Evolutionary conservation across 2,888 invertebrate genomes (phyloP), one percentile per base, ranked within the genome.

Genomic region (Drosophila histrio): DNA sequence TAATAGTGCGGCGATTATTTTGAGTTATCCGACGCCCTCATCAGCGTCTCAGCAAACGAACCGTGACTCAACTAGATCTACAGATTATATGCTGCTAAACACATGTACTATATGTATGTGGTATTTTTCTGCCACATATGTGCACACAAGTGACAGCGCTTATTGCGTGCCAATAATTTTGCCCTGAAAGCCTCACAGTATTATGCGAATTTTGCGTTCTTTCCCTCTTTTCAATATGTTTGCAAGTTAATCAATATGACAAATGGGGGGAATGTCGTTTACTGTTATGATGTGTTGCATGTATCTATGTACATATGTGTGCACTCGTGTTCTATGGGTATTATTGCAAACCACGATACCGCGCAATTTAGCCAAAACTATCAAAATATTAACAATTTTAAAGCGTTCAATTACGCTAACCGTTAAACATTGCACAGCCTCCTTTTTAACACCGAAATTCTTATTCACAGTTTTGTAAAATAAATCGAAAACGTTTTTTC

Each of bases 21-120:
- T 19, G 22, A 6, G 28, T 36, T 66, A 28, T 32, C 11, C 26
- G 15, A 24, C 34, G 56, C 64, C 64, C 56, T 58, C 64, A 70
- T 50, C 60, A 26, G 34, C 32, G 36, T 38, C 53, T 50, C 32
- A 46, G 8, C 54, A 28, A 38, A 34, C 46, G 44, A 58, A 59
- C 73, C 57, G 57, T 76, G 72, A 73, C 72, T 76, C 73, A 72
- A 72, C 58, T 32, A 73, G 72, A 73, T 73, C 46, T 28, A n/a
- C 36, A 50, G 66, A 73, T 73, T 67, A 58, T 44, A 44, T 69
- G 49, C 38, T 53, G 21, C 24, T n/a, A n/a, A n/a, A 32, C 28
- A 58, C 19, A 32, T 24, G n/a, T 17, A 22, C 22, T n/a, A 22
- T 26, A 9, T 22, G 22, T 34, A 28, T 22, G 3, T 32, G 24